Conservation (phyloP, 2,888 invertebrate genomes). For the Andrena marginata region DNA sequence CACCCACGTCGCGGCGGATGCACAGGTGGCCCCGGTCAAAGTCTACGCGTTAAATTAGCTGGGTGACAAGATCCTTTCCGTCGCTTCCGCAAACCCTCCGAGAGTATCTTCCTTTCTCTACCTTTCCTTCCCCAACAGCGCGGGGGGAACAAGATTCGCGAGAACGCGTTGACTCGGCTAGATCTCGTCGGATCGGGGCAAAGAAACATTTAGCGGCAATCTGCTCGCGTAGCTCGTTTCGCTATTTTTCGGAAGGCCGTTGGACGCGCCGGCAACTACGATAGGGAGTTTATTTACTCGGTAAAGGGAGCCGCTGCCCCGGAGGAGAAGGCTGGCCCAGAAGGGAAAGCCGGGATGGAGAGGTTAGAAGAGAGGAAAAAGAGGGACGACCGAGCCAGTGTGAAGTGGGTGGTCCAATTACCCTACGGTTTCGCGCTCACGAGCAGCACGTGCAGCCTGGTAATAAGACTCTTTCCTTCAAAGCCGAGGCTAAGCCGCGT, state of each 20-base stretch:
- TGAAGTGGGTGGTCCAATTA: slow-evolving; percentile 85
- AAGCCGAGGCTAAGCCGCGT: slow-evolving; percentile 72
- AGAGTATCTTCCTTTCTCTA: background rate
- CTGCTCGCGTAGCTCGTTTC: background rate
- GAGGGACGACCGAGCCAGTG: slow-evolving; percentile 64
- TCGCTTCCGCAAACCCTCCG: slow-evolving; percentile 41
- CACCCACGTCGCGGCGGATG: slow-evolving; percentile 79
- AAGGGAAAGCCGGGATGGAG: slow-evolving; percentile 50
- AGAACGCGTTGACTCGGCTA: background rate
- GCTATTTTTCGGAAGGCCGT: slow-evolving; percentile 43
- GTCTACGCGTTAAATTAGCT: slow-evolving; percentile 38
- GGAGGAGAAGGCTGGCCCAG: slow-evolving; percentile 19
- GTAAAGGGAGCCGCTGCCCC: slow-evolving; percentile 64
- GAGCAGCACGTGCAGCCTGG: slow-evolving; percentile 82
- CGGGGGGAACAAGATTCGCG: background rate
- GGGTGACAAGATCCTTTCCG: slow-evolving; percentile 25
- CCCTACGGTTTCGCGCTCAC: slow-evolving; percentile 82
- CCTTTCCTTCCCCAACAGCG: too few species aligned
- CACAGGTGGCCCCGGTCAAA: slow-evolving; percentile 80
- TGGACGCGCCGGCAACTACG: slow-evolving; percentile 13
- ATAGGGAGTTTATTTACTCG: slow-evolving; percentile 70
- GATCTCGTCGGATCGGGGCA: too few species aligned
- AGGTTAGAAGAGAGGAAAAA: slow-evolving; percentile 43
- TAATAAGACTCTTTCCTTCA: slow-evolving; percentile 83
- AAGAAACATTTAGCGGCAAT: too few species aligned